Conservation (phyloP, 2,113 vertebrate species). For the Thomomys bottae region DNA sequence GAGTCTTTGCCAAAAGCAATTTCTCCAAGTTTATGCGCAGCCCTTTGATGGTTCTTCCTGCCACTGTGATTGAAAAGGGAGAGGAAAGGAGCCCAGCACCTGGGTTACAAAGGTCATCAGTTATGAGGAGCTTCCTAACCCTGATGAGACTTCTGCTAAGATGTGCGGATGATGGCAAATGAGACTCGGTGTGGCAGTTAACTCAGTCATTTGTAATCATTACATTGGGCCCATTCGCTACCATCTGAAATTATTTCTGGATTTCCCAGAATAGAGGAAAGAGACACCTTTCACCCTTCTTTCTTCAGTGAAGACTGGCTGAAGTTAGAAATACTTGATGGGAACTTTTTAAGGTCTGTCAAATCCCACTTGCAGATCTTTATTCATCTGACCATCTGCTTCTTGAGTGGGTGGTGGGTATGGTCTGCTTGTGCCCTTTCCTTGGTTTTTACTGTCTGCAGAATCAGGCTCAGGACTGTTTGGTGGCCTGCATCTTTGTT, state of each 20-base stretch:
- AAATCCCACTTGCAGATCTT: background rate
- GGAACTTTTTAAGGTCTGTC: slow-evolving; percentile 34
- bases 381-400: background rate
- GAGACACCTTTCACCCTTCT: slow-evolving; percentile 45
- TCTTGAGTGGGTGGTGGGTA: background rate
- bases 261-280: slow-evolving; percentile 53
- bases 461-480: background rate
- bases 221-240: slow-evolving; percentile 76
- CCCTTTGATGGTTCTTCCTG: slow-evolving; percentile 65
- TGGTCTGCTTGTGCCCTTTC: background rate
- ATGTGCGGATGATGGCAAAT: slow-evolving; percentile 80
- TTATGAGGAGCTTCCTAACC: slow-evolving; percentile 78
- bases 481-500: background rate
- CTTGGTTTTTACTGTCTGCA: background rate
- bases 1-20: slow-evolving; percentile 45
- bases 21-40: slow-evolving; percentile 73
- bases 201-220: slow-evolving; percentile 83
- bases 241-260: slow-evolving; percentile 78
- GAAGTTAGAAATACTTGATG: slow-evolving; percentile 4
- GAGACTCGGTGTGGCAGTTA: slow-evolving; percentile 77
- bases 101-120: slow-evolving; percentile 73
- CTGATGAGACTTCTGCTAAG: slow-evolving; percentile 79
- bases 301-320: slow-evolving; percentile 69
- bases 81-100: slow-evolving; percentile 62
- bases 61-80: slow-evolving; percentile 58